Percentiles rank a stretch among this genome's conserved stretches.
Conservation (phyloP, 2,797 vertebrate genomes). For the Euphonia xanthogaster region DNA sequence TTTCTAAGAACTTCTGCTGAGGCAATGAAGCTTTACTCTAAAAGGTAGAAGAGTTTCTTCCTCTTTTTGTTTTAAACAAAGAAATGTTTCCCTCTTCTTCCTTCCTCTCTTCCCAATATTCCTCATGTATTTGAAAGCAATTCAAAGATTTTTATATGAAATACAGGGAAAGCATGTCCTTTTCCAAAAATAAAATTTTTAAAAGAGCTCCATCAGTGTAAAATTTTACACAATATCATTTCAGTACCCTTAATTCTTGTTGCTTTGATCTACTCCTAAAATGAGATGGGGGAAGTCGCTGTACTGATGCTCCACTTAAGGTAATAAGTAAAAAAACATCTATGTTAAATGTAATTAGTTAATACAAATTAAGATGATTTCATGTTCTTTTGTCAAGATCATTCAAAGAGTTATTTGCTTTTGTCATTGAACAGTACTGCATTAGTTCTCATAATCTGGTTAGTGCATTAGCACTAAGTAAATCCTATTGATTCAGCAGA, state of each 20-base stretch:
- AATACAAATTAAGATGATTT: constrained; percentile 76
- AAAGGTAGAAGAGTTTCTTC: not conserved
- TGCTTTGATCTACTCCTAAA: constrained; percentile 47
- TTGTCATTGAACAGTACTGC: constrained; percentile 76
- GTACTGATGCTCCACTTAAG: constrained; percentile 58
- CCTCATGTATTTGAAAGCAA: not conserved
- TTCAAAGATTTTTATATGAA: not conserved
- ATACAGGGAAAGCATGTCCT: not conserved
- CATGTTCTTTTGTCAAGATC: constrained; percentile 77
- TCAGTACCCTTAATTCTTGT: not conserved
- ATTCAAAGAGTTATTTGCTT: constrained; percentile 73
- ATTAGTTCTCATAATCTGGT: constrained; percentile 79
- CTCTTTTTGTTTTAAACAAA: constrained; percentile 1
- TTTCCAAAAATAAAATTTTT: not conserved
- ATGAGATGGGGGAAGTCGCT: not conserved
- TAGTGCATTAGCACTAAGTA: constrained; percentile 80
- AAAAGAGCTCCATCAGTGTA: not conserved
- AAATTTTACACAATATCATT: not conserved
- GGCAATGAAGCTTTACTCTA: not conserved
- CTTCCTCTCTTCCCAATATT: not conserved
- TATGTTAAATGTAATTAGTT: constrained; percentile 72
- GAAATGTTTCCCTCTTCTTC: not conserved
- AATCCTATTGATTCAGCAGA: constrained; percentile 78
- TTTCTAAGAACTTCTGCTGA: constrained; percentile 6
- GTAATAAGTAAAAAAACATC: constrained; percentile 57